Conservation (phyloP, 35 echinoderm and acorn worm genomes). For the Heliocidaris erythrogramma region DNA sequence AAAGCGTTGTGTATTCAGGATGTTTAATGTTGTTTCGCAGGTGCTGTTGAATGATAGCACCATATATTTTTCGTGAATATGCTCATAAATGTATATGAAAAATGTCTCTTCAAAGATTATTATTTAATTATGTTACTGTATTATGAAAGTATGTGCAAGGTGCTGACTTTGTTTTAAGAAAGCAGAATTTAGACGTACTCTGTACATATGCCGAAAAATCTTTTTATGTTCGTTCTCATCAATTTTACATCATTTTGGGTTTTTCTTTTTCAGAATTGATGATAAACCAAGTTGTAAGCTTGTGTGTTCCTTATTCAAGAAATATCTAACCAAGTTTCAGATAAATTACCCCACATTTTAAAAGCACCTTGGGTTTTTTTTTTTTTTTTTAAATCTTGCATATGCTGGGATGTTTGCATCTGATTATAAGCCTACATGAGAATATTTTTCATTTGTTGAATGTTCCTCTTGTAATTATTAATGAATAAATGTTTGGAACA, state of each 20-base stretch:
- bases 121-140: background rate
- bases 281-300: too few relatives aligned
- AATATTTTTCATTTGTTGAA: background rate
- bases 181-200: background rate
- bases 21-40: background rate
- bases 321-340: too few relatives aligned
- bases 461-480: conserved; percentile 5
- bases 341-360: too few relatives aligned
- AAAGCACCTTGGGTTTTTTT: too few relatives aligned
- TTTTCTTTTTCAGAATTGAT: background rate
- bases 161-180: background rate
- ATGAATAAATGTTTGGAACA: conserved; percentile 7
- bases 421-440: background rate
- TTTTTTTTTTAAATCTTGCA: background rate
- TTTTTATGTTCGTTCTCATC: background rate
- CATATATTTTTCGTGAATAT: background rate
- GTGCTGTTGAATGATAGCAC: background rate
- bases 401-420: background rate
- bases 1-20: background rate
- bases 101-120: background rate
- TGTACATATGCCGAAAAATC: background rate
- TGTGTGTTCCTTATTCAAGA: too few relatives aligned
- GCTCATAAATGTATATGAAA: background rate
- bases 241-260: background rate
- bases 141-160: background rate